Percentiles rank a stretch among this genome's conserved stretches.
phyloP scores from a whole-genome alignment of 2,797 vertebrate species.

The Pantherophis vulpinus region DNA sequence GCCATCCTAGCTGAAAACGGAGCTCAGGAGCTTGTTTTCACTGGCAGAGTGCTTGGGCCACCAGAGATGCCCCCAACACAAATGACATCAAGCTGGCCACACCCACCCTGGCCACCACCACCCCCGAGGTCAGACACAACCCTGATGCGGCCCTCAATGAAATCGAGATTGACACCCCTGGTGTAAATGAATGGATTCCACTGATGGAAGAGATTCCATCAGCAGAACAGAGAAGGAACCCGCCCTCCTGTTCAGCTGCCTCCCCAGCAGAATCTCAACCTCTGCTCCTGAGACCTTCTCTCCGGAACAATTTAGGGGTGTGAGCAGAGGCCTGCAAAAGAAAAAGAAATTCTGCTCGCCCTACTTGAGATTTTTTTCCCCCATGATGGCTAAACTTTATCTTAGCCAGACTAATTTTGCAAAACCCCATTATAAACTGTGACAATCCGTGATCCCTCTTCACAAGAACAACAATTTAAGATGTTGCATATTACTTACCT shows the following conservation, averaged over 20 bases:
- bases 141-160: too few species aligned
- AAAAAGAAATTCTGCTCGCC: background rate
- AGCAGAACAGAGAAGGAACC: background rate
- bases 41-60: too few species aligned
- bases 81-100: too few species aligned
- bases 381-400: too few species aligned
- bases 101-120: too few species aligned
- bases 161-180: too few species aligned
- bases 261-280: background rate
- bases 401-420: background rate
- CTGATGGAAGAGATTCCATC: background rate
- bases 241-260: background rate
- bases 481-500: constrained; percentile 63
- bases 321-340: background rate
- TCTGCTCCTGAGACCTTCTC: background rate
- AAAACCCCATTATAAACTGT: background rate
- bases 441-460: background rate
- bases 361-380: background rate
- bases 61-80: too few species aligned
- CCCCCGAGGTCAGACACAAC: too few species aligned
- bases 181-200: background rate
- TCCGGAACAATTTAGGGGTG: background rate
- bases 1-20: too few species aligned
- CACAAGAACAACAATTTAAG: background rate
- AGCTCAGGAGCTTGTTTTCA: too few species aligned